Evolutionary conservation across 1,140 invertebrate genomes (phyloP).

Genomic region (Drosophila kurseongensis): DNA sequence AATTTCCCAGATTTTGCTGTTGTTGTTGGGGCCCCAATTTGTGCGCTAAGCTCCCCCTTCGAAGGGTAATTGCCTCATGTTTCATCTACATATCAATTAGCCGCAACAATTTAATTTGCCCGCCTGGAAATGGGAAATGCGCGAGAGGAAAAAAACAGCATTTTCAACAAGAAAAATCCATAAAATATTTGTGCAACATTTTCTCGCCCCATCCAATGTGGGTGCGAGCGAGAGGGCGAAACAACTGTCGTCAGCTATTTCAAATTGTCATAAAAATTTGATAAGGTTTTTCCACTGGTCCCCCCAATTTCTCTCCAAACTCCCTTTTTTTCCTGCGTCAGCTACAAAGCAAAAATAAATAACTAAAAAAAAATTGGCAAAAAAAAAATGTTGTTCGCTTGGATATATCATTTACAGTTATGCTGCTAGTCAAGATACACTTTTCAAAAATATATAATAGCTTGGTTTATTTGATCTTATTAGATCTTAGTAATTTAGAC

Average conservation of each 20-base stretch:
- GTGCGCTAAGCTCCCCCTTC: constrained; percentile 60
- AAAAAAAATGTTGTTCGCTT: constrained; percentile 29
- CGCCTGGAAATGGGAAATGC: constrained; percentile 49
- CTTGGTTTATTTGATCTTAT: not conserved
- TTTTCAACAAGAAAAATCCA: constrained; percentile 73
- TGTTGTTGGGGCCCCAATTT: constrained; percentile 52
- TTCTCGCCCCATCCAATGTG: constrained; percentile 3
- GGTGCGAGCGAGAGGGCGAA: constrained; percentile 25
- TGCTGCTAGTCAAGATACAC: not conserved
- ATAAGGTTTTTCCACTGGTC: constrained; percentile 63
- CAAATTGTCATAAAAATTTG: constrained; percentile 76
- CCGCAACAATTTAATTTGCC: constrained; percentile 72
- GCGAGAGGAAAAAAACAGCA: constrained; percentile 15
- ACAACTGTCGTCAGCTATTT: constrained; percentile 75
- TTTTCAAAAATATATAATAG: not conserved
- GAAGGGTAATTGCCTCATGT: constrained; percentile 54
- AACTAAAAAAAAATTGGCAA: constrained; percentile 33
- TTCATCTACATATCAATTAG: constrained; percentile 75
- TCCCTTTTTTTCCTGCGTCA: constrained; percentile 51
- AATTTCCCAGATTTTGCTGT: constrained; percentile 8
- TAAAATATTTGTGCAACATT: constrained; percentile 70
- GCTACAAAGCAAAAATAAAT: constrained; percentile 44
- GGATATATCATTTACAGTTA: constrained; percentile 27
- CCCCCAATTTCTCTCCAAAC: not conserved
- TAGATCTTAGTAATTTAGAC: not conserved